Base-by-base conservation (phyloP, 2,888 invertebrate species). In the Plebejus anna region DNA sequence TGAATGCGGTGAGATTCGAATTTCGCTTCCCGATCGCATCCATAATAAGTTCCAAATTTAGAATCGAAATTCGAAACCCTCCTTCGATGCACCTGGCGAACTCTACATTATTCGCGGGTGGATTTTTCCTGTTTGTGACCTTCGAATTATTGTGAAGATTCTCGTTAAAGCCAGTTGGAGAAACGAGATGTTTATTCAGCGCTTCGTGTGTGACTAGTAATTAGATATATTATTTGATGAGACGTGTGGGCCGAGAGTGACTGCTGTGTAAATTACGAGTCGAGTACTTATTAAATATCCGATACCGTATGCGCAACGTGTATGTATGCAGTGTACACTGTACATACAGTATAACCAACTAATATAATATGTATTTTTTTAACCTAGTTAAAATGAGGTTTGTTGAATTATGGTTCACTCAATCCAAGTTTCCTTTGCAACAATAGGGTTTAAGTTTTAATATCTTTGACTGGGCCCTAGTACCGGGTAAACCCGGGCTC, bases 201-300 rank as follows among this genome's bases (percentile, higher is more conserved):
- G 61, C 61, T 61, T 11, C 57, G 6, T 66, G 22, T 66, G 66
- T 66, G 13, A 66, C 32, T 47, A 79, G 81, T 81, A 82, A 80
- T 81, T 80, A 82, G 80, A 81, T 79, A 80, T 79, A 81, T 80
- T 81, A 80, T 80, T 80, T 81, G 79, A 80, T 79, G 80, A 80
- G 78, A 80, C 79, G 79, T 80, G 81, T 61, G 81, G 78, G 80
- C 81, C 78, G 78, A 81, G 79, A 79, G 28, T 22, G 59, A 61
- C 59, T 61, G 59, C 22, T 61, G 22, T 28, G 59, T 61, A 61
- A 61, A 61, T 22, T 61, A 61, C 59, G 59, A 61, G 59, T 61
- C 22, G 22, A 55, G 55, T 55, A 55, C 55, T 55, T 55, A 55
- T 22, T 22, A 22, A 22, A 22, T 4, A 61, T 61, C 28, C 22